Evolutionary conservation across 2,888 invertebrate genomes (phyloP), one percentile per base, ranked within the genome.

Genomic region (Diarsia brunnea): DNA sequence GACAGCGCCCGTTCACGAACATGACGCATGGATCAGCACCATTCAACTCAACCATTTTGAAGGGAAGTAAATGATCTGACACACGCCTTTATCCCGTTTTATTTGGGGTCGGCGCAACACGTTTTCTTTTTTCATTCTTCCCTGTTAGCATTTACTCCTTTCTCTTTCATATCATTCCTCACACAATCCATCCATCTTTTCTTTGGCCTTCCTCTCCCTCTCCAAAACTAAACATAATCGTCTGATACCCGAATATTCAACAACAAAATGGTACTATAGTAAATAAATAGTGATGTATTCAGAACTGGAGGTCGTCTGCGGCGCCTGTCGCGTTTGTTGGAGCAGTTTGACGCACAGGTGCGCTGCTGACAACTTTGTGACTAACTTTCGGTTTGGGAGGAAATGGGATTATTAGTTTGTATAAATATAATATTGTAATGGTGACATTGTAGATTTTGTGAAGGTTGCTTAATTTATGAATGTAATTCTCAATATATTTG

Each of bases 271-370:
- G 1, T 27, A 21, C 45, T 14, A 65, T 58, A 60, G 61, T 31
- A 53, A 47, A 55, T n/a, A 1, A 66, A 64, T 49, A 66, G 65
- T 69, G 38, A 69, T 16, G 60, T 70, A 63, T 60, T 75, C n/a
- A 38, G 77, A 76, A 85, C 53, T 83, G 68, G 58, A 24, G 38
- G 72, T 60, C 67, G 64, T 63, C 66, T 73, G 73, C 71, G 68
- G 76, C 63, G 47, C 8, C 60, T n/a, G 70, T 51, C 69, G 74
- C 24, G 67, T 45, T 69, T 55, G 68, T 58, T 69, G 58, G 75
- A 74, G 78, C 73, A 63, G 84, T 72, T 70, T 38, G 75, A 64
- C 63, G 72, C 82, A 38, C 87, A 86, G 88, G 88, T 87, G 88
- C 60, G 75, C 45, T 49, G 38, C 12, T 73, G 65, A 84, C 84